phyloP scores from a whole-genome alignment of 2,888 invertebrate genomes.

The Ormia ochracea region DNA sequence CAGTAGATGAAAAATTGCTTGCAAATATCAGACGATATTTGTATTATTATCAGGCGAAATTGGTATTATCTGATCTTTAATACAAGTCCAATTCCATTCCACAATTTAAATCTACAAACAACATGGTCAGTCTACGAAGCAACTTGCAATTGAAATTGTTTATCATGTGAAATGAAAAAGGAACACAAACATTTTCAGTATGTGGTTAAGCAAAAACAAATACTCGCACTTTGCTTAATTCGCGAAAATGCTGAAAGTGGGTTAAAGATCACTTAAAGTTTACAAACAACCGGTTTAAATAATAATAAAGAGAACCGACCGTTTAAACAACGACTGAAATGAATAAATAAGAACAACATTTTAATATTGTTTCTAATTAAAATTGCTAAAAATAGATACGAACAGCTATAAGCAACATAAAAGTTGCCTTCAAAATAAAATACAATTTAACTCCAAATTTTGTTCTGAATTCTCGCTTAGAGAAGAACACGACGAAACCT shows the following conservation, averaged over 20 bases:
- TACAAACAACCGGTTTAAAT: slow-evolving; percentile 53
- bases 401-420: neutral
- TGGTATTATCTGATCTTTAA: neutral
- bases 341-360: neutral
- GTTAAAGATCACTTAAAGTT: slow-evolving; percentile 59
- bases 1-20: too few relatives aligned
- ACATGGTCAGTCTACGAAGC: neutral
- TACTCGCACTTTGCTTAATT: slow-evolving; percentile 42
- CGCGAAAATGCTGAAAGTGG: slow-evolving; percentile 50
- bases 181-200: neutral
- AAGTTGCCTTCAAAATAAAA: neutral
- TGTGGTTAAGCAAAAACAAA: neutral
- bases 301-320: neutral
- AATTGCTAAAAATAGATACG: slow-evolving; percentile 24
- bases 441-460: neutral
- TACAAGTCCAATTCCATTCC: neutral
- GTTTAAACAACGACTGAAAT: neutral
- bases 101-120: neutral
- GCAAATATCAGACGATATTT: too few relatives aligned
- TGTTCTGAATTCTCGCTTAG: neutral
- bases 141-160: slow-evolving; percentile 14
- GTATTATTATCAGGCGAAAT: too few relatives aligned
- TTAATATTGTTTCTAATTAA: slow-evolving; percentile 42
- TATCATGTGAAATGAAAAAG: neutral
- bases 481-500: neutral